Evolutionary conservation across 2,888 invertebrate genomes (phyloP).

Genomic region (Nematopogon swammerdamellus): DNA sequence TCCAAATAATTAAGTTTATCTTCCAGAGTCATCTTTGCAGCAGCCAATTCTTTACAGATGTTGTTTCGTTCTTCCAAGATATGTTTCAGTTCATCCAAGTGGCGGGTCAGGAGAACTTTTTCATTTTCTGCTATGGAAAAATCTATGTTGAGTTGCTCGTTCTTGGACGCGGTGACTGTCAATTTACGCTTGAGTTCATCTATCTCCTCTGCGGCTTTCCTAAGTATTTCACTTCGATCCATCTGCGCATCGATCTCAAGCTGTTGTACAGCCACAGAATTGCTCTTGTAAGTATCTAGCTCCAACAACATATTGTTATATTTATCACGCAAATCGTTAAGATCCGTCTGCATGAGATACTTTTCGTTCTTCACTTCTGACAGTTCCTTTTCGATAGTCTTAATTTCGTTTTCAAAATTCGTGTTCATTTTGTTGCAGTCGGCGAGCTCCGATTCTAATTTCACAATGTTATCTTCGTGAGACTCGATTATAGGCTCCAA

Average conservation of each 20-base stretch:
- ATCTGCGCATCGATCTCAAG: constrained; percentile 35
- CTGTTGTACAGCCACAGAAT: constrained; percentile 45
- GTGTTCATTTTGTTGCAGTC: constrained; percentile 56
- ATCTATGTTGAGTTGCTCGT: constrained; percentile 49
- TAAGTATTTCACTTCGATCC: constrained; percentile 23
- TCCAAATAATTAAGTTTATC: constrained; percentile 26
- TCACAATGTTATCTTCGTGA: constrained; percentile 65
- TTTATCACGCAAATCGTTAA: constrained; percentile 50
- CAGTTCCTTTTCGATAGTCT: constrained; percentile 54
- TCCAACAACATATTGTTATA: constrained; percentile 49
- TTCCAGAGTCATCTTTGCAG: constrained; percentile 25
- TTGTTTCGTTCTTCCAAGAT: constrained; percentile 22
- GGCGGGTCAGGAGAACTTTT: constrained; percentile 41
- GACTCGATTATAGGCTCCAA: constrained; percentile 70
- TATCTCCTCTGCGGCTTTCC: constrained; percentile 32
- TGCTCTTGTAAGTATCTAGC: constrained; percentile 35
- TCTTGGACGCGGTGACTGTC: constrained; percentile 29
- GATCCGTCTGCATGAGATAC: constrained; percentile 45
- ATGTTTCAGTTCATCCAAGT: constrained; percentile 39
- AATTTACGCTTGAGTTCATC: constrained; percentile 40
- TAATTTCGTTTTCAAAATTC: constrained; percentile 58
- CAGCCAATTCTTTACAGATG: constrained; percentile 23
- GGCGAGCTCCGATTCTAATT: constrained; percentile 64
- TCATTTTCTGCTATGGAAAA: constrained; percentile 50
- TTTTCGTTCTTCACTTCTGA: constrained; percentile 37